phyloP scores from a whole-genome alignment of 2,888 invertebrate genomes.

The Drosophila picticornis region DNA sequence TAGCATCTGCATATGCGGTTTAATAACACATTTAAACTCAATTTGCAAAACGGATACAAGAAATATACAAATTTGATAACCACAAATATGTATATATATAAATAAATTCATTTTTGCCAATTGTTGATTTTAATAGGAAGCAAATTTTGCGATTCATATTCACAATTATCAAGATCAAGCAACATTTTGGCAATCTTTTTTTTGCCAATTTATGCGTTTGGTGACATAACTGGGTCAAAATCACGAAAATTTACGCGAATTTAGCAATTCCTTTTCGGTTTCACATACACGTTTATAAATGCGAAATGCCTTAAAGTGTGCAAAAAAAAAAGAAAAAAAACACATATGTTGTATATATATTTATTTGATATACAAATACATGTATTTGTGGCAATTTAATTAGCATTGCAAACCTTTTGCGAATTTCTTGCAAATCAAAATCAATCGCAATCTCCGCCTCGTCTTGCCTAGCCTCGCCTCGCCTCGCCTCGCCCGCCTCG shows the following conservation, averaged over 20 bases:
- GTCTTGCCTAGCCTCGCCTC: background rate
- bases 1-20: conserved; percentile 7
- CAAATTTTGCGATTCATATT: conserved; percentile 17
- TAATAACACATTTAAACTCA: background rate
- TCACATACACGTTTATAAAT: conserved; percentile 33
- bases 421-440: conserved; percentile 55
- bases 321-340: background rate
- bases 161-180: conserved; percentile 21
- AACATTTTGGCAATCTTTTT: conserved; percentile 30
- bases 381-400: conserved; percentile 53
- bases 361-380: conserved; percentile 11
- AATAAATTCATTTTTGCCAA: conserved; percentile 1
- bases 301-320: conserved; percentile 15
- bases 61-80: background rate
- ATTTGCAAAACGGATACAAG: background rate
- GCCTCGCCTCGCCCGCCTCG: no score
- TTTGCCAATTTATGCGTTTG: conserved; percentile 38
- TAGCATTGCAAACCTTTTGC: conserved; percentile 62
- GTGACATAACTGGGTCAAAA: conserved; percentile 62
- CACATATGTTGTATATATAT: conserved; percentile 11
- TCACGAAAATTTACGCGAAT: conserved; percentile 55
- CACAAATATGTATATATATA: background rate
- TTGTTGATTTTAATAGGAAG: conserved; percentile 3
- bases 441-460: conserved; percentile 41
- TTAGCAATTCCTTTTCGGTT: conserved; percentile 50